Conservation (phyloP, 2,888 invertebrate species). For the Watsonalla cultraria region DNA sequence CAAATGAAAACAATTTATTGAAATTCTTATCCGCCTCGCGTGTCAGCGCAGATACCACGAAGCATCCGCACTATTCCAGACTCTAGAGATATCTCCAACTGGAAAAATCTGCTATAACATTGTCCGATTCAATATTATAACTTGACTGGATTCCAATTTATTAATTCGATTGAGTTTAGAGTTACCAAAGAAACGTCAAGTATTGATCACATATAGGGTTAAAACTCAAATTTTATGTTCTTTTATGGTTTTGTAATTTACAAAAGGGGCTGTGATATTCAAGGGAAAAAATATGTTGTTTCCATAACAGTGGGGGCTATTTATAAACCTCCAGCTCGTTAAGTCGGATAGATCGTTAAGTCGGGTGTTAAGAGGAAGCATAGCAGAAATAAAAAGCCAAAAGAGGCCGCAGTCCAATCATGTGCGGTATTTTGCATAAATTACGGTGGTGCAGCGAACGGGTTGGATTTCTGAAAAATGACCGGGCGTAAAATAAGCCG, state of each 20-base stretch:
- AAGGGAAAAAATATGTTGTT: not conserved
- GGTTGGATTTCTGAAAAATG: conserved; percentile 67
- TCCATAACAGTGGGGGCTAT: too few species aligned
- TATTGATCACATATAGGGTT: too few species aligned
- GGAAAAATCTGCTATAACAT: too few species aligned
- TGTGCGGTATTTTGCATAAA: conserved; percentile 70
- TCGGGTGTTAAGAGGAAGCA: conserved; percentile 39
- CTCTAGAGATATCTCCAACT: conserved; percentile 32
- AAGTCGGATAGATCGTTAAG: conserved; percentile 33
- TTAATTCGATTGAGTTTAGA: conserved; percentile 17
- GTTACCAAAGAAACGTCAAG: conserved; percentile 3
- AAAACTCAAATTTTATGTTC: too few species aligned
- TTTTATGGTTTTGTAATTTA: too few species aligned
- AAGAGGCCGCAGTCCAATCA: conserved; percentile 58
- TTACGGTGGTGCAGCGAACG: conserved; percentile 56
- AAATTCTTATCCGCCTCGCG: conserved; percentile 69
- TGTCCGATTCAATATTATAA: too few species aligned
- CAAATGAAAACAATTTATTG: conserved; percentile 79
- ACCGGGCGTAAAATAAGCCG: conserved; percentile 62
- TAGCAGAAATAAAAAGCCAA: conserved; percentile 33
- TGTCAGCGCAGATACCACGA: conserved; percentile 31
- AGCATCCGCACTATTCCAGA: conserved; percentile 49
- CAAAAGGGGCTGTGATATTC: not conserved
- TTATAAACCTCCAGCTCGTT: conserved; percentile 31
- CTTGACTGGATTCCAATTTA: conserved; percentile 25